phyloP scores from a whole-genome alignment of 2,888 invertebrate species.

The Panopea generosa region DNA sequence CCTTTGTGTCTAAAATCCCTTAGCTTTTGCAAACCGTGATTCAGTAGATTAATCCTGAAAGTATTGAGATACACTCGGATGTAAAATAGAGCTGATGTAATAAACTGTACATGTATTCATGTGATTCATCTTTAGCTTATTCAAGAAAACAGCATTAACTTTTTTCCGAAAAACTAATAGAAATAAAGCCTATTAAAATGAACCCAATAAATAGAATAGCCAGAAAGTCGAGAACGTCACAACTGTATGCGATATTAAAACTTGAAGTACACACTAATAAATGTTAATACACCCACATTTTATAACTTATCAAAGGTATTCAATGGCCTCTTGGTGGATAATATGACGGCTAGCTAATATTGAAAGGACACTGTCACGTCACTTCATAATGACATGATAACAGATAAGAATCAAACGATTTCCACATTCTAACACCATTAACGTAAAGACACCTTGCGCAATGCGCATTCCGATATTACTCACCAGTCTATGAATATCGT shows the following conservation, averaged over 20 bases:
- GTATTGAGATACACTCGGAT: neutral
- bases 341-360: slow-evolving; percentile 21
- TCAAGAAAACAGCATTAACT: too few species aligned
- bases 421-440: neutral
- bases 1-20: slow-evolving; percentile 38
- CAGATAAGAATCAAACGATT: slow-evolving; percentile 1
- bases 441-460: slow-evolving; percentile 36
- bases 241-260: too few species aligned
- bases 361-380: slow-evolving; percentile 7
- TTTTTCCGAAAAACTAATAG: too few species aligned
- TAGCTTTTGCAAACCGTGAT: neutral
- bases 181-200: too few species aligned
- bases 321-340: slow-evolving; percentile 18
- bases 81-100: neutral
- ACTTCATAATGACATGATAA: neutral
- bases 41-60: neutral
- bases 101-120: neutral
- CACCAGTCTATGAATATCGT: slow-evolving; percentile 25
- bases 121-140: neutral
- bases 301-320: slow-evolving; percentile 22
- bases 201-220: too few species aligned
- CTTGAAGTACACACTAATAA: too few species aligned
- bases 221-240: too few species aligned
- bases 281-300: neutral
- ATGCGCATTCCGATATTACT: slow-evolving; percentile 46